Evolutionary conservation across 2,113 vertebrate species (phyloP).

Genomic region (Notarius quadriscutis): DNA sequence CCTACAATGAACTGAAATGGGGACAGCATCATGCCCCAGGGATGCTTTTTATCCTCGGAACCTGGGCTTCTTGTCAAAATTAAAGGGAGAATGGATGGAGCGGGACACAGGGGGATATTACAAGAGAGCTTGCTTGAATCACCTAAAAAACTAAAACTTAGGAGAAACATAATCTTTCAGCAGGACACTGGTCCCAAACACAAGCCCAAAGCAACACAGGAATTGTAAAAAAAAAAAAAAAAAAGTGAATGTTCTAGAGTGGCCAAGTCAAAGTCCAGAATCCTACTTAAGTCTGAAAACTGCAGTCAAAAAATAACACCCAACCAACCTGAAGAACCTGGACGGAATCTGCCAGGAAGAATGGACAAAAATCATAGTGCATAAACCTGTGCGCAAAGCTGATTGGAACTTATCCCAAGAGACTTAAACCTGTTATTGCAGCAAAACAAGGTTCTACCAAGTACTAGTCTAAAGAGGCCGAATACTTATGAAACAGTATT

Average conservation of each 20-base stretch:
- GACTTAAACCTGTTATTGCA: background rate
- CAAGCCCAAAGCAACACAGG: background rate
- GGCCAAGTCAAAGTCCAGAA: background rate
- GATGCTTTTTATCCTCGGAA: background rate
- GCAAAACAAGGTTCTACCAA: no score
- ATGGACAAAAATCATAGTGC: background rate
- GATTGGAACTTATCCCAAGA: background rate
- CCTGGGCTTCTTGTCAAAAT: background rate
- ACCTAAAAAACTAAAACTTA: background rate
- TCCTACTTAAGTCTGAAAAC: background rate
- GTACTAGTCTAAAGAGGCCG: background rate
- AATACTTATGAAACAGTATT: background rate
- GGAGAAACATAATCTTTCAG: background rate
- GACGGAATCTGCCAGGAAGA: background rate
- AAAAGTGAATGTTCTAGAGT: no score
- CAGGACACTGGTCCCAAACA: background rate
- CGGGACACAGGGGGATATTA: background rate
- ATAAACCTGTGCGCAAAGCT: background rate
- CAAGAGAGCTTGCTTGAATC: background rate
- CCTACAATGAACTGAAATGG: background rate
- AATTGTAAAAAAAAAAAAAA: no score
- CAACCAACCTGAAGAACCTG: background rate
- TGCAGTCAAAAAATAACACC: background rate
- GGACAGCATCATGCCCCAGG: background rate
- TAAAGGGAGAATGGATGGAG: background rate